Base-by-base conservation (phyloP, 2,113 vertebrate species). In the Hippocampus abdominalis region DNA sequence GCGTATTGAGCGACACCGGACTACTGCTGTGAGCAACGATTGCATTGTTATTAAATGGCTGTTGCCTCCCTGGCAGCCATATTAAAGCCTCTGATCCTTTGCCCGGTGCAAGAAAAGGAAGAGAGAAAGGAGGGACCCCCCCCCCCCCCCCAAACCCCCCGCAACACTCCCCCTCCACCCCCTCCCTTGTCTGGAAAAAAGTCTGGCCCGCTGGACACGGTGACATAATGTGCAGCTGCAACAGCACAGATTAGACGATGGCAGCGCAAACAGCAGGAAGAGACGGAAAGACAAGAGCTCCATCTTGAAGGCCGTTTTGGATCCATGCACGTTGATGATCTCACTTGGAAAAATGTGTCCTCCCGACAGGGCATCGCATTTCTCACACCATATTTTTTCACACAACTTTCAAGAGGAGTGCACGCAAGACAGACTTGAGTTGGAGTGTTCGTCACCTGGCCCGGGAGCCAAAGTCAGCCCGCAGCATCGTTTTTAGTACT, bases 1-100 rank as follows among this genome's bases (percentile, higher is more conserved):
- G 90, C 76, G 88, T 81, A 71, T 64, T 27, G 84, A 78, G 80
- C 82, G 85, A 91, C 87, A 90, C 88, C 63, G 82, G 85, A 82
- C 79, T 20, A 84, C 89, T 83, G 88, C 89, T 90, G 89, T 83
- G 89, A 90, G 87, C 80, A 84, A 88, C 87, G 89, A 89, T 90
- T 85, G 83, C 89, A 90, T 90, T 91, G 89, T 92, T 91, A 91
- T 89, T 91, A 91, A 90, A 89, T 84, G 88, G 87, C 84, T 82
- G 78, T 89, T 87, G 85, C 86, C 86, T 88, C 90, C 81, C 87
- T 87, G 88, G 89, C 88, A 86, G 83, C 81, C 86, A 88, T 91
- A 89, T 91, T 90, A 87, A 87, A 86, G 78, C 76, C 71, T 87
- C 84, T 85, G 84, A 89, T 88, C 83, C 77, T 82, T 56, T 74